Evolutionary conservation across 2,113 vertebrate genomes (phyloP), one percentile per base, ranked within the genome.

Genomic region (Callipepla californica): DNA sequence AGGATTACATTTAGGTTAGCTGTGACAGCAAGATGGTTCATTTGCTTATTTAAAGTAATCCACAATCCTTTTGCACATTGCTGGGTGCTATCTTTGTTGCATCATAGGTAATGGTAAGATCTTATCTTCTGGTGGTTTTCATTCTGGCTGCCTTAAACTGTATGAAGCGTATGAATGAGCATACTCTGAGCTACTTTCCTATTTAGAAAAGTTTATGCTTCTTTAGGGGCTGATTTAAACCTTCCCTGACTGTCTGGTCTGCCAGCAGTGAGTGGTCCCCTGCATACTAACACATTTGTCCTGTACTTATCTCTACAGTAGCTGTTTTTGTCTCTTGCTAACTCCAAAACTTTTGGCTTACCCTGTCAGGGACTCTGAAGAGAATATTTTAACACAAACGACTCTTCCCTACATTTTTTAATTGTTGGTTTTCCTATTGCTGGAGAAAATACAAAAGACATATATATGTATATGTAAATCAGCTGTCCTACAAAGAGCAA

Each of bases 1-100:
- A 74, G 90, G 95, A 93, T 96, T 93, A 92, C 77, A 22, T 88
- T 85, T 65, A 76, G 80, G n/a, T 92, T 95, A 92, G 83, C 80
- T 69, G 69, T 90, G 90, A 74, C 86, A 87, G 72, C 68, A 57
- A 36, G 70, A 68, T 51, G 69, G 36, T 53, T 90, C 36, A 45
- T 72, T 86, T 72, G 36, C 94, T 95, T 94, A 90, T 75, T 95
- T 70, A 6, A 93, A 85, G 34, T 50, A 74, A 63, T 91, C n/a
- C 84, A 51, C 65, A 83, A 74, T 76, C 18, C 92, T 81, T 90
- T 65, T 74, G 68, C 58, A 5, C 38, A 10, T 70, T 73, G 78
- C 81, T 80, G 76, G 44, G 10, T 73, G 1, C 69, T 79, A n/a
- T 65, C 2, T 0, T 72, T 48, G 79, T 72, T 48, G 57, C 67